Evolutionary conservation across 2,113 vertebrate species (phyloP).

Genomic region (Isichthys henryi): DNA sequence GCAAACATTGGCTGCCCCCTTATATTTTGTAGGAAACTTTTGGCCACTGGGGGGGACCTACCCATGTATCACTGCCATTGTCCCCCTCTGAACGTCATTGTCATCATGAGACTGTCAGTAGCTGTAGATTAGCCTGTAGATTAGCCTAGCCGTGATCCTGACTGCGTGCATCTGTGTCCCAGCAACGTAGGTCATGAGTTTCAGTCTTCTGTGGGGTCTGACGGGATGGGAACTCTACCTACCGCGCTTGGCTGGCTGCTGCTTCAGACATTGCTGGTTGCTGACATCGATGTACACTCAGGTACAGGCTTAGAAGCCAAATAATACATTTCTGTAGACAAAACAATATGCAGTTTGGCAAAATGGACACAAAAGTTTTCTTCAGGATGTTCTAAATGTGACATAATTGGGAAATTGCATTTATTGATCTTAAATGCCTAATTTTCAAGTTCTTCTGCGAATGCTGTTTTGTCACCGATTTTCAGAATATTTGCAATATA

Average conservation of each 20-base stretch:
- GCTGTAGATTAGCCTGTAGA: neutral
- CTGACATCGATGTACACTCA: slow-evolving; percentile 66
- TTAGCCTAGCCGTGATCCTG: neutral
- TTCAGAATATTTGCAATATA: neutral
- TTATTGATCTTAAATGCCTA: neutral
- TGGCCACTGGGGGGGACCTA: neutral
- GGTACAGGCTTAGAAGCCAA: slow-evolving; percentile 67
- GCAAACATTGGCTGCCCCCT: neutral
- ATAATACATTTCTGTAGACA: neutral
- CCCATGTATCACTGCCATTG: neutral
- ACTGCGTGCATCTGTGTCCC: neutral
- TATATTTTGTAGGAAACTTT: neutral
- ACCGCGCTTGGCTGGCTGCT: neutral
- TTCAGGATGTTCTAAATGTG: neutral
- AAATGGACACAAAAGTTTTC: neutral
- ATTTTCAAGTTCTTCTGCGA: neutral
- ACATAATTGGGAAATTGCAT: neutral
- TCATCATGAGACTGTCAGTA: neutral
- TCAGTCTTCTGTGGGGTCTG: slow-evolving; percentile 22
- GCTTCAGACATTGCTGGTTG: neutral
- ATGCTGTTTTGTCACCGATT: neutral
- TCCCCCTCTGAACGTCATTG: neutral
- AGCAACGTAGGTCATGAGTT: neutral
- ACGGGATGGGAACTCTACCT: slow-evolving; percentile 67
- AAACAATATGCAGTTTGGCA: neutral